phyloP scores from a whole-genome alignment of 2,113 vertebrate genomes.

The Siphamia tubifer region DNA sequence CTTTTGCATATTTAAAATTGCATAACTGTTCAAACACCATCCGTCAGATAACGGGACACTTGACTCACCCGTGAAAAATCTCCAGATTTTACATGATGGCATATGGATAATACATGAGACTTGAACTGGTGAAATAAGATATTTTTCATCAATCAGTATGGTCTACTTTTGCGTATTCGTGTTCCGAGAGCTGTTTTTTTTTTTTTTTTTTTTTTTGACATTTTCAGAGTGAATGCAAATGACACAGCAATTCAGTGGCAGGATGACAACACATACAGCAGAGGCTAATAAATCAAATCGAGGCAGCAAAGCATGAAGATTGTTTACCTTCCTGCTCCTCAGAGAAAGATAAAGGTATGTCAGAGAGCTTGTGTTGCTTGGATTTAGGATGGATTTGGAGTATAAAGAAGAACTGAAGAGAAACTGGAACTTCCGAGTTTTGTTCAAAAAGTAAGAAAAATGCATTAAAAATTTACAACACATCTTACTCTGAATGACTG shows the following conservation, averaged over 20 bases:
- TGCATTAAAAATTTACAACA: no score
- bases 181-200: slow-evolving; percentile 1
- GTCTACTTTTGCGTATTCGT: slow-evolving; percentile 21
- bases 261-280: slow-evolving; percentile 26
- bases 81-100: slow-evolving; percentile 49
- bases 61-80: slow-evolving; percentile 36
- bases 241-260: slow-evolving; percentile 32
- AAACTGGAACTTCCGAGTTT: background rate
- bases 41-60: slow-evolving; percentile 31
- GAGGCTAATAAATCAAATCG: slow-evolving; percentile 48
- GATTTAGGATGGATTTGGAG: slow-evolving; percentile 6
- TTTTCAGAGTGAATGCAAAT: slow-evolving; percentile 38
- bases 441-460: no score
- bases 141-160: slow-evolving; percentile 46
- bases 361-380: background rate
- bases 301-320: slow-evolving; percentile 26
- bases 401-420: background rate
- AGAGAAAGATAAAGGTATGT: slow-evolving; percentile 24
- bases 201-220: no score
- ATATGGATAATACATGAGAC: slow-evolving; percentile 60
- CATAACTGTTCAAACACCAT: slow-evolving; percentile 29
- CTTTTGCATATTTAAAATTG: slow-evolving; percentile 39
- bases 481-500: no score
- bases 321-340: slow-evolving; percentile 43
- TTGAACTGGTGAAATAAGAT: slow-evolving; percentile 13